Percentiles rank a stretch among this genome's conserved stretches.
phyloP scores from a whole-genome alignment of 2,797 vertebrate genomes.

The Vespertilio murinus region DNA sequence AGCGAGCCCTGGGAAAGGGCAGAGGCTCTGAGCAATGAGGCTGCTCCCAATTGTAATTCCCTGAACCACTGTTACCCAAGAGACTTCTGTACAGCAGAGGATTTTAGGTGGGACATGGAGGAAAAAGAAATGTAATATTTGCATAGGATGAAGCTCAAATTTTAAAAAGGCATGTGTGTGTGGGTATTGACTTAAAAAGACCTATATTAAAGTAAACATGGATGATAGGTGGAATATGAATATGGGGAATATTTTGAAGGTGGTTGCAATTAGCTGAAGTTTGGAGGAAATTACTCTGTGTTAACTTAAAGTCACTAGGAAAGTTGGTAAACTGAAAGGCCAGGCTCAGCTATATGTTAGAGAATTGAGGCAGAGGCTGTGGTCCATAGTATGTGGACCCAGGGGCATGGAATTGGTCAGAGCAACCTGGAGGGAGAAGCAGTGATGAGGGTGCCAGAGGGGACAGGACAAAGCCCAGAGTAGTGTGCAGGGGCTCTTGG shows the following conservation, averaged over 20 bases:
- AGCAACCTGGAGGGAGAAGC: not conserved
- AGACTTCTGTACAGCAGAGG: not conserved
- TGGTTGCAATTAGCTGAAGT: not conserved
- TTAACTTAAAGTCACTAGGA: not conserved
- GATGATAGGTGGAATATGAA: not conserved
- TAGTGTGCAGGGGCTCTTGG: not conserved
- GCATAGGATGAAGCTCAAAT: constrained; percentile 14
- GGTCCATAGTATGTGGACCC: not conserved
- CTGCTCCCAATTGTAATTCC: constrained; percentile 1
- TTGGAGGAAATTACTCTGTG: not conserved
- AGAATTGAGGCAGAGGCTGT: not conserved
- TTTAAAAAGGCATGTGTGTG: not conserved
- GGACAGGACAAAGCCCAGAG: not conserved
- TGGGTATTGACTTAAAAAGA: not conserved
- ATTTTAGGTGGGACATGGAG: constrained; percentile 21
- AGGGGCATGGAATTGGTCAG: not conserved
- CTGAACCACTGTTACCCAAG: not conserved
- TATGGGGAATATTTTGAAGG: not conserved
- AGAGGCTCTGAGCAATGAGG: not conserved
- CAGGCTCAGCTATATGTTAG: not conserved
- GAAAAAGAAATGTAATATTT: constrained; percentile 27
- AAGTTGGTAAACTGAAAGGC: not conserved
- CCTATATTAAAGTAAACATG: not conserved
- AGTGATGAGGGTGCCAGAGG: not conserved
- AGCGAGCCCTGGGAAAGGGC: constrained; percentile 69